Evolutionary conservation across 1,140 invertebrate genomes (phyloP), one percentile per base, ranked within the genome.

Genomic region (Riptortus pedestris): DNA sequence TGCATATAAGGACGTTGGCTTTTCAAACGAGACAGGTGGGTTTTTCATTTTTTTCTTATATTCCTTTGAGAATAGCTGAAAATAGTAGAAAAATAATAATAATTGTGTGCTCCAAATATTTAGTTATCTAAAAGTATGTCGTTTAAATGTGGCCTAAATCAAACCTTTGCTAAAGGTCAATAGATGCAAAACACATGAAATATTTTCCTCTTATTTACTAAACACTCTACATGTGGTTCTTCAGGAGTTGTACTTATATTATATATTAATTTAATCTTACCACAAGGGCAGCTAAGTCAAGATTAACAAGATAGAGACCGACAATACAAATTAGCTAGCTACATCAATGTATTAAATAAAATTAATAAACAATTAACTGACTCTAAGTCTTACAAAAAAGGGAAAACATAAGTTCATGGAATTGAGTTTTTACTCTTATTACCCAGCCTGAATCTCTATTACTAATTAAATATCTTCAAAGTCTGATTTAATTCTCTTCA

Each of bases 61-160:
- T 65, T 70, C 69, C 62, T 69, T 69, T 18, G 64, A 52, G 48
- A 70, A 70, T n/a, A 70, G 63, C 69, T 70, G 61, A n/a, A 63
- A 65, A 28, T 52, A 58, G 55, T 26, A 62, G 57, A 64, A 29
- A 12, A 47, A 22, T 38, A 7, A 38, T 59, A 16, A 61, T 7
- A 26, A 65, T 28, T 24, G 3, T 22, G 24, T 2, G 4, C n/a
- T 3, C 18, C 48, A 52, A 16, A 48, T 48, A 48, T 18, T 11
- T 48, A 11, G 4, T 16, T 11, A 48, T 4, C 4, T 48, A 48
- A 11, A 11, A 16, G 18, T 48, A 11, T 11, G n/a, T 16, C 18
- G 4, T 48, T 16, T 11, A 48, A 7, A 38, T 38, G n/a, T 38
- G 31, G 14, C 18, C 43, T 43, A 52, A 60, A 9, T 38, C 16